Conservation (phyloP, 2,888 invertebrate species). For the Ophion slaviceki region DNA sequence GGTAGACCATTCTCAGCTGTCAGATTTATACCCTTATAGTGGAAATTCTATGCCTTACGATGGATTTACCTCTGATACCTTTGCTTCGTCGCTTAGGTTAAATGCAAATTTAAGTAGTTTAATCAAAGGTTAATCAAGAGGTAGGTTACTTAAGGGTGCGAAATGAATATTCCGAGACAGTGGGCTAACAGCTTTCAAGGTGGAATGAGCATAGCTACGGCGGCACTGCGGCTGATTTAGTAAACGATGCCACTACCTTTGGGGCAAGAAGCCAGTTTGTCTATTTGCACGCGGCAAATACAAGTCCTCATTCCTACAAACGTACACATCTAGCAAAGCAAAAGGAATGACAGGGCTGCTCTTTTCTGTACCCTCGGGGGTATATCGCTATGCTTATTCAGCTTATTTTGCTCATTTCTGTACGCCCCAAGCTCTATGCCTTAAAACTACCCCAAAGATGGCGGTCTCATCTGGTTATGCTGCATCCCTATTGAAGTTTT, state of each 20-base stretch:
- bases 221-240: constrained; percentile 46
- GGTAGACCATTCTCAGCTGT: constrained; percentile 6
- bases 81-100: not conserved
- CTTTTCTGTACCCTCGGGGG: constrained; percentile 54
- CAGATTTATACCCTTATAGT: constrained; percentile 2
- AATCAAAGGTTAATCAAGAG: constrained; percentile 20
- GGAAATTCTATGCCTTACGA: constrained; percentile 15
- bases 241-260: constrained; percentile 47
- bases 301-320: constrained; percentile 52
- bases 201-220: constrained; percentile 32
- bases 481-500: constrained; percentile 16
- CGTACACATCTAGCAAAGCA: constrained; percentile 18
- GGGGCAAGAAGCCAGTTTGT: constrained; percentile 41
- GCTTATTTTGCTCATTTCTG: constrained; percentile 55
- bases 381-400: constrained; percentile 54
- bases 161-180: constrained; percentile 22
- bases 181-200: constrained; percentile 30
- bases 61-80: constrained; percentile 8
- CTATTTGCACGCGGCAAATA: constrained; percentile 64
- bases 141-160: constrained; percentile 19
- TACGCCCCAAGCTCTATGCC: constrained; percentile 2
- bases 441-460: constrained; percentile 18
- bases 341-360: constrained; percentile 44
- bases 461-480: constrained; percentile 8
- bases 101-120: not conserved